Evolutionary conservation across 2,888 invertebrate species (phyloP).

Genomic region (Caenorhabditis virilis): DNA sequence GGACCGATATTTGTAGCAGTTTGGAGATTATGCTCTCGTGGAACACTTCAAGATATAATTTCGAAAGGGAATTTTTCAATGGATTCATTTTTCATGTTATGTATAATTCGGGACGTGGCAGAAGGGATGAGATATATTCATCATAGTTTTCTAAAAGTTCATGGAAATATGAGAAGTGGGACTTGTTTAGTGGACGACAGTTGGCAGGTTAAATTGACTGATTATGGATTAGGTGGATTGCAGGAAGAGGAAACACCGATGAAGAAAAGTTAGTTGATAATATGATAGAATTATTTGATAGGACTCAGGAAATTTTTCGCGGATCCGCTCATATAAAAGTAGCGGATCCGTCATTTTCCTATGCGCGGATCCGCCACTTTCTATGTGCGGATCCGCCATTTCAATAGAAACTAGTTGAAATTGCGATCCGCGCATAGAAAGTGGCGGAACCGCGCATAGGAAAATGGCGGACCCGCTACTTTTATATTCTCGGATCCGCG

Average conservation of each 20-base stretch:
- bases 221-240: conserved; percentile 20
- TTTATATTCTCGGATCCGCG: too few species aligned
- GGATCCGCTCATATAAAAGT: too few species aligned
- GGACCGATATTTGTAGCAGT: conserved; percentile 49
- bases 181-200: conserved; percentile 60
- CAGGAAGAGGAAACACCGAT: conserved; percentile 11
- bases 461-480: too few species aligned
- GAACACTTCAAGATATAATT: conserved; percentile 47
- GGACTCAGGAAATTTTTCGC: too few species aligned
- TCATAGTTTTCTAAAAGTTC: conserved; percentile 40
- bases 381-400: too few species aligned
- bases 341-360: too few species aligned
- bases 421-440: too few species aligned
- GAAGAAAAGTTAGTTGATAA: conserved; percentile 10
- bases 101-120: conserved; percentile 50
- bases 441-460: too few species aligned
- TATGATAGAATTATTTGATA: too few species aligned
- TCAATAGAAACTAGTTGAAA: too few species aligned
- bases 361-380: too few species aligned
- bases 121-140: conserved; percentile 50
- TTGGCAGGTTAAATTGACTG: conserved; percentile 50
- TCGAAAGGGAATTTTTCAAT: conserved; percentile 44
- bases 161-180: conserved; percentile 52
- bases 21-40: conserved; percentile 60
- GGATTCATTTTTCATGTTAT: conserved; percentile 54